phyloP scores from a whole-genome alignment of 1,140 invertebrate species.

The Scaptomyza graminum region DNA sequence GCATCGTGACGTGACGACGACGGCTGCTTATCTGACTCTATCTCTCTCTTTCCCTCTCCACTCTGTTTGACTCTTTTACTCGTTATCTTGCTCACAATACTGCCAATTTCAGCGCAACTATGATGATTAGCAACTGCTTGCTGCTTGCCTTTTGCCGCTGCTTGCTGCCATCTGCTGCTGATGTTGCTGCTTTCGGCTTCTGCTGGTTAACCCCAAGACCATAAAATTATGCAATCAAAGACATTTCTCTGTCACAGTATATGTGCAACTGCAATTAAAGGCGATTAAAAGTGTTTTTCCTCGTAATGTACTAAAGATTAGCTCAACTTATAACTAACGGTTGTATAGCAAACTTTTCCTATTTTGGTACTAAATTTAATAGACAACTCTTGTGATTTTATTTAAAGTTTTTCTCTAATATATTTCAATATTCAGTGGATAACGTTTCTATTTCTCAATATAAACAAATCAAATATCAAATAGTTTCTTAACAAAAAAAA shows the following conservation, averaged over 20 bases:
- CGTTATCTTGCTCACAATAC: background rate
- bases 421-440: no score
- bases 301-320: background rate
- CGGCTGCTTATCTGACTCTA: slow-evolving; percentile 51
- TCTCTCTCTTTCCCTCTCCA: background rate
- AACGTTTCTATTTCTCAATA: no score
- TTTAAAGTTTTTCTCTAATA: no score
- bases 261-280: background rate
- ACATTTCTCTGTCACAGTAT: background rate
- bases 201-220: background rate
- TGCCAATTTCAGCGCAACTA: slow-evolving; percentile 8
- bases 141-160: slow-evolving; percentile 18
- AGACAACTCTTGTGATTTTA: no score
- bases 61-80: background rate
- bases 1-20: slow-evolving; percentile 13
- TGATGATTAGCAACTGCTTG: slow-evolving; percentile 15
- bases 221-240: background rate
- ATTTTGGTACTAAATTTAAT: no score
- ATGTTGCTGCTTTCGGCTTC: slow-evolving; percentile 4
- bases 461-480: no score
- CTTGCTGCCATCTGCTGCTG: background rate
- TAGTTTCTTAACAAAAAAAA: no score
- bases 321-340: background rate
- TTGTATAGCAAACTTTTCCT: background rate
- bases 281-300: background rate